Evolutionary conservation across 2,113 vertebrate genomes (phyloP), one percentile per base, ranked within the genome.

Genomic region (Pedetes capensis): DNA sequence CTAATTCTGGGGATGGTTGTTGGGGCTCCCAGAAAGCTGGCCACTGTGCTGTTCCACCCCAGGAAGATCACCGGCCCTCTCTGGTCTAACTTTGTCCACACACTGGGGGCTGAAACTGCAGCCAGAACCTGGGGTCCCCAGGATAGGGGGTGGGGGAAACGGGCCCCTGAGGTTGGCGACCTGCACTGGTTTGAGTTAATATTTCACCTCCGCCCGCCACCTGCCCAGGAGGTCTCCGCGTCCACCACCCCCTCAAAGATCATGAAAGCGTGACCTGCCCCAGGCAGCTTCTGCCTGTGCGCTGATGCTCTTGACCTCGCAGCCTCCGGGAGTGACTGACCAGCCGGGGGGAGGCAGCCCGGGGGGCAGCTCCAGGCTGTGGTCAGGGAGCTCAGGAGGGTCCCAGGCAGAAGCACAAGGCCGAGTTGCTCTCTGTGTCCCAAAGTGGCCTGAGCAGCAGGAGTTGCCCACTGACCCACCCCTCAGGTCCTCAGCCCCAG

Each of bases 41-140:
- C 17, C 3, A 0, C 47, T 29, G 0, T 0, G 6, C 61, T 51
- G 39, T 69, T 59, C 80, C 7, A 5, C 17, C 20, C 18, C 12
- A 37, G 39, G 49, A 74, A 61, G 22, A 61, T 8, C 1, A 4
- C 20, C 0, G 25, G 27, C 27, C 16, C 22, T 85, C 83, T 90
- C 68, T 55, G 64, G 27, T 32, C 34, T 18, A 25, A 5, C 17
- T 14, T 10, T 4, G 27, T 13, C 32, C 34, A n/a, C 22, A 14
- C 34, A 39, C 17, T 29, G 0, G 34, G 11, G 42, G 39, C 27
- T 5, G 32, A 32, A 53, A 51, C 25, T 27, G 11, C 61, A 20
- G 71, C 14, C 20, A 23, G 49, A 69, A 34, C 34, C 9, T 9
- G 11, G 71, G 25, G n/a, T n/a, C 16, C 16, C 14, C 27, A 14